These are phyloP conservation scores for Onychomys leucogaster DNA, from an alignment of 2,797 vertebrate genomes.

Conservation along the genomic window DNA sequence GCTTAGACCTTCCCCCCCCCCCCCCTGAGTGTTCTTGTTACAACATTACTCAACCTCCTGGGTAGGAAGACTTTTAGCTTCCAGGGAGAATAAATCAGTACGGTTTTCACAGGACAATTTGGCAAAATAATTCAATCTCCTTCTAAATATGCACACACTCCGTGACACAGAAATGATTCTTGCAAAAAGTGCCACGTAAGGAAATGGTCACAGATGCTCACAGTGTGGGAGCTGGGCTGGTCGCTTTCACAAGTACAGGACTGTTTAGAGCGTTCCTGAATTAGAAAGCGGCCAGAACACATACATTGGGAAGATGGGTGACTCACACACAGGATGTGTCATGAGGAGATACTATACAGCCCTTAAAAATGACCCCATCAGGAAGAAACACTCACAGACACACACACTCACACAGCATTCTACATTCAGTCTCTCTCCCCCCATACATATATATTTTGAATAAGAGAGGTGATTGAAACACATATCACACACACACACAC, in stretches of 20 bases:
- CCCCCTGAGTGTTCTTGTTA: constrained; percentile 35
- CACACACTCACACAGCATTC: background rate
- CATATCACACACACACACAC: background rate
- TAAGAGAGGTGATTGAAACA: background rate
- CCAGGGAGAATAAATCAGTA: constrained; percentile 61
- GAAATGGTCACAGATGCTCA: constrained; percentile 36
- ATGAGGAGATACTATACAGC: background rate
- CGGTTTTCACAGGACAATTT: constrained; percentile 58
- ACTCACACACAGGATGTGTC: background rate
- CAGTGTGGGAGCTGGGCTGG: background rate
- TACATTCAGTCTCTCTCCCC: background rate
- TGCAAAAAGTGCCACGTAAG: constrained; percentile 62
- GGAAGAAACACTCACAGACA: background rate
- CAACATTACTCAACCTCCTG: constrained; percentile 21
- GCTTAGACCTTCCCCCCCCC: too few species aligned
- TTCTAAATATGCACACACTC: constrained; percentile 56
- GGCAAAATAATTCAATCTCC: constrained; percentile 69
- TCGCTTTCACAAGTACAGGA: background rate
- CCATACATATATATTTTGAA: background rate
- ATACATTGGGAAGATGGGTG: background rate
- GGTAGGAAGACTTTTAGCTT: constrained; percentile 56
- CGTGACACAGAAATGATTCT: constrained; percentile 59
- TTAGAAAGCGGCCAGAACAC: constrained; percentile 3
- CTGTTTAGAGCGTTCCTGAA: background rate
- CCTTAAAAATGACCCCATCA: background rate